Conservation (phyloP, 1,140 invertebrate genomes). For the Drosophila nigrodunni region DNA sequence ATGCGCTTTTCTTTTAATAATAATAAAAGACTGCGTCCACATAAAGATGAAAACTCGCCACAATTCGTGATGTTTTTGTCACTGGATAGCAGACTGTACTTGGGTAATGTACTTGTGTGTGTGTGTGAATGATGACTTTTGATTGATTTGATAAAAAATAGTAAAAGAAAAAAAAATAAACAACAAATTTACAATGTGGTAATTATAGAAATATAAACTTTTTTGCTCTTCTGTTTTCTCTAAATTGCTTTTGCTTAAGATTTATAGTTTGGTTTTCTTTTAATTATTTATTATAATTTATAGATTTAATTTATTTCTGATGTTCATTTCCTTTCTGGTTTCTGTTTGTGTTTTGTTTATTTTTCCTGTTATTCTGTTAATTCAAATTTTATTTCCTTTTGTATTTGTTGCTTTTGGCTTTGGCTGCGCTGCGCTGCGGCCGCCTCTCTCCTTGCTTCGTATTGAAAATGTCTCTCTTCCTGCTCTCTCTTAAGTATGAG, state of each 20-base stretch:
- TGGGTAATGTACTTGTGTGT: constrained; percentile 6
- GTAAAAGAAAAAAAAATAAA: constrained; percentile 9
- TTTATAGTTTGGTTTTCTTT: constrained; percentile 47
- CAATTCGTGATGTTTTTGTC: constrained; percentile 27
- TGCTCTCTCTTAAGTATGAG: neutral
- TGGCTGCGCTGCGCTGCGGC: constrained; percentile 47
- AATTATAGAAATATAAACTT: constrained; percentile 45
- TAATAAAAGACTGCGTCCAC: constrained; percentile 15
- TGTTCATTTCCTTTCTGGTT: constrained; percentile 38
- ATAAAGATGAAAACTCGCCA: constrained; percentile 7
- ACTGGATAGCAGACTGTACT: constrained; percentile 33
- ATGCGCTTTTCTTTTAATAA: constrained; percentile 9
- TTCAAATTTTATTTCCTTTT: constrained; percentile 44
- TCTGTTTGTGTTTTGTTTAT: constrained; percentile 31
- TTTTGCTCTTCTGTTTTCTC: constrained; percentile 47
- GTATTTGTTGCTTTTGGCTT: constrained; percentile 77
- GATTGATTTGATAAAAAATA: constrained; percentile 25
- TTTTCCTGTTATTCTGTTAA: constrained; percentile 9
- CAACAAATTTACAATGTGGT: constrained; percentile 44
- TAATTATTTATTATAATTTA: constrained; percentile 62
- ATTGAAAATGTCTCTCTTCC: constrained; percentile 28
- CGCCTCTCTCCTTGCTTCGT: constrained; percentile 6
- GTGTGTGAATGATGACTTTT: constrained; percentile 11
- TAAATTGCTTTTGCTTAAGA: constrained; percentile 51
- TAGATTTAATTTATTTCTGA: constrained; percentile 51